Evolutionary conservation across 35 echinoderm and acorn worm genomes (phyloP), one percentile per base, ranked within the genome.

Genomic region (Lytechinus pictus): DNA sequence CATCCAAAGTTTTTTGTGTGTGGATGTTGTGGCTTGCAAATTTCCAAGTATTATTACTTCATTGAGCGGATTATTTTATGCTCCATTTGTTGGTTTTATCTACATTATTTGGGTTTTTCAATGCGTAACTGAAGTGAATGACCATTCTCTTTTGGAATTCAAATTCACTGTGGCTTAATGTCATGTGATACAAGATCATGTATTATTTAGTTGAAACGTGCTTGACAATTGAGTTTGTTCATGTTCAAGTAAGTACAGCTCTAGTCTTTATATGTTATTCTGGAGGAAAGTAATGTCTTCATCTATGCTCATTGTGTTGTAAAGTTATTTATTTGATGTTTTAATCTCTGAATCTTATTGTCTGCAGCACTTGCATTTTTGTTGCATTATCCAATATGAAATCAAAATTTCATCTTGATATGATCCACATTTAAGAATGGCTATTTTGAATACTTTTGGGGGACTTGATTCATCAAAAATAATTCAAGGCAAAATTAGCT

Each of bases 181-280:
- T 79, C 66, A 79, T 7, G n/a, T 79, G 16, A 79, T 79, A 16
- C 4, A 7, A 33, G 52, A 90, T 52, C 52, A 90, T 90, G 88
- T 90, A 90, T 90, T 90, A 52, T 90, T 52, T 90, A 54, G 88
- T 90, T 12, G 88, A 90, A 90, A 90, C 52, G 28, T 90, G 88
- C 88, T 54, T 90, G 52, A 90, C 88, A 52, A 44, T 90, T 12
- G 88, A 90, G 52, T 14, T 90, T 90, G 27, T 90, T 44, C 88
- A 90, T 28, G 7, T 90, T 90, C 0, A 90, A n/a, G 88, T 90
- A 90, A 90, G 88, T 90, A 88, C 19, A 9, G 9, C 9, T n/a
- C 7, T 79, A 24, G n/a, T 79, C 2, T 5, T 27, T 79, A 14
- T 24, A n/a, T 79, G 4, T 79, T 79, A 44, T 44, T 44, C 33